phyloP scores from a whole-genome alignment of 2,888 invertebrate species.

The Aporophyla nigra region DNA sequence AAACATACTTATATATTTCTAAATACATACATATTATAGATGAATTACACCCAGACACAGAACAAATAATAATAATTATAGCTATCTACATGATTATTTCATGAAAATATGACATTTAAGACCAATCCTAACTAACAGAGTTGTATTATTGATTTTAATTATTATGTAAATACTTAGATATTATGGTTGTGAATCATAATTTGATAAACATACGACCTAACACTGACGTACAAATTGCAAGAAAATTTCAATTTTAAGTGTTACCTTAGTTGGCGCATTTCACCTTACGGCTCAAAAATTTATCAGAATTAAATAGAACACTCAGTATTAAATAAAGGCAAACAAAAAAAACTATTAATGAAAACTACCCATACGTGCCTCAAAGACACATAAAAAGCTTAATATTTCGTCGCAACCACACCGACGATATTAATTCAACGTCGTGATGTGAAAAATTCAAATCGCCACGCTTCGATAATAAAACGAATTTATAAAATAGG shows the following conservation, averaged over 20 bases:
- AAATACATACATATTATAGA: too few species aligned
- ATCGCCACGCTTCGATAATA: not conserved
- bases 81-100: too few species aligned
- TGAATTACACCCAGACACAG: too few species aligned
- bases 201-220: not conserved
- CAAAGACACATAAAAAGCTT: not conserved
- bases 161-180: not conserved
- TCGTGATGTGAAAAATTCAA: conserved; percentile 6
- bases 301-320: too few species aligned
- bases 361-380: not conserved
- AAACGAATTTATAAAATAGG: conserved; percentile 30
- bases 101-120: not conserved
- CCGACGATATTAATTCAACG: conserved; percentile 10
- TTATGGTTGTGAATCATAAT: not conserved
- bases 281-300: not conserved
- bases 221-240: too few species aligned
- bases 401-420: not conserved
- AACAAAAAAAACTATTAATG: not conserved
- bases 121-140: not conserved
- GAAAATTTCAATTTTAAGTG: too few species aligned
- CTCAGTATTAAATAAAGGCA: too few species aligned
- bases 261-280: too few species aligned
- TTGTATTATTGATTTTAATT: not conserved
- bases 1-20: too few species aligned
- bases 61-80: too few species aligned